Percentiles rank a stretch among this genome's conserved stretches.
phyloP scores from a whole-genome alignment of 1,140 invertebrate species.

The Dendrolimus kikuchii region DNA sequence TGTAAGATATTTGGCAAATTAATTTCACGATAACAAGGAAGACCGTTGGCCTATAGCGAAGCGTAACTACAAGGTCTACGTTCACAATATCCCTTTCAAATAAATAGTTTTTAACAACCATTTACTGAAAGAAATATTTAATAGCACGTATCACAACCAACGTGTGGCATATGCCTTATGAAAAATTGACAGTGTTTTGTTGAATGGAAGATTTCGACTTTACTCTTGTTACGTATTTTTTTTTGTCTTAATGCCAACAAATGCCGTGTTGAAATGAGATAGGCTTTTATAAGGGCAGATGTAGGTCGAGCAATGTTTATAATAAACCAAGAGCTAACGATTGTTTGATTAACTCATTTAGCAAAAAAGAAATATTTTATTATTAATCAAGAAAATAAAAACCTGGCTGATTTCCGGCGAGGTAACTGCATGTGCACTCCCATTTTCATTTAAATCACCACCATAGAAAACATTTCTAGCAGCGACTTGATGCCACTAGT shows the following conservation, averaged over 20 bases:
- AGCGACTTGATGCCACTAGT: too few species aligned
- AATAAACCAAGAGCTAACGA: too few species aligned
- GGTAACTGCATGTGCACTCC: too few species aligned
- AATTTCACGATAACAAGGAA: constrained; percentile 44
- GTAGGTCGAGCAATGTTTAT: too few species aligned
- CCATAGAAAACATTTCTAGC: too few species aligned
- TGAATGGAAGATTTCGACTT: constrained; percentile 42
- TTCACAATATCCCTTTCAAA: constrained; percentile 40
- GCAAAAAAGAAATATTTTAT: too few species aligned
- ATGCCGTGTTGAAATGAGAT: too few species aligned
- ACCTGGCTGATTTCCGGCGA: too few species aligned
- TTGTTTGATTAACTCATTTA: too few species aligned
- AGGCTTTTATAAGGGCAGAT: too few species aligned
- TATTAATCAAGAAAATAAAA: too few species aligned
- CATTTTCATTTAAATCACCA: too few species aligned
- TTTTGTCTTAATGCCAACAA: constrained; percentile 58
- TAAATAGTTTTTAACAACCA: constrained; percentile 28
- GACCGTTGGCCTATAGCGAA: constrained; percentile 62
- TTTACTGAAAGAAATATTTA: constrained; percentile 43
- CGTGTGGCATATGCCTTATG: constrained; percentile 58
- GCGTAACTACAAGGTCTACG: constrained; percentile 59
- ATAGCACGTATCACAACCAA: constrained; percentile 69
- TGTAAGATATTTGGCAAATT: constrained; percentile 56
- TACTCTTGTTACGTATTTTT: constrained; percentile 40
- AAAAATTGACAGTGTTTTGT: constrained; percentile 63